Evolutionary conservation across 2,113 vertebrate genomes (phyloP), one percentile per base, ranked within the genome.

Genomic region (Rattus norvegicus): DNA sequence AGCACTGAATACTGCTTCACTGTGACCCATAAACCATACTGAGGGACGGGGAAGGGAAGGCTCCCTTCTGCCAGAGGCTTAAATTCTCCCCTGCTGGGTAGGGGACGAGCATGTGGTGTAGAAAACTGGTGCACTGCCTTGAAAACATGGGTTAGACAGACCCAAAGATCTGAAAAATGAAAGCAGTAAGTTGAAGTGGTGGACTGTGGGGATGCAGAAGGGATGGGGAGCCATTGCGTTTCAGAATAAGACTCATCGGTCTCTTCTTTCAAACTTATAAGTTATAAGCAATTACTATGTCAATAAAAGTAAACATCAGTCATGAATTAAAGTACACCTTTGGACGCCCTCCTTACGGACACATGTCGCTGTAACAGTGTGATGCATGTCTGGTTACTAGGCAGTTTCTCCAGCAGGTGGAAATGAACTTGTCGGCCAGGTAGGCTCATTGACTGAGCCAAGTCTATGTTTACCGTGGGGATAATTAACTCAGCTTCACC

Each of bases 401-500:
- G 56, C 92, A 65, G 52, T 69, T 70, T 92, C 39, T 96, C 56
- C 26, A 77, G 91, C 63, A 19, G 75, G 63, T 87, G 69, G 26
- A 72, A 22, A 79, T 69, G 20, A 90, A 69, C 59, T 89, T 85
- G 77, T 59, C 17, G 39, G 75, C 52, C 83, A 92, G 76, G 86
- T n/a, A 92, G 76, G 86, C 43, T 95, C 77, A 80, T 92, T 96
- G 87, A 17, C 95, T 94, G 93, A 96, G 91, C 33, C 73, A 88
- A 84, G 89, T 95, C 89, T n/a, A 36, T 95, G 72, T 83, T 95
- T 97, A 80, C 43, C 76, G 84, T 33, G 8, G 33, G 87, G 95
- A 86, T 95, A 92, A 79, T 98, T 96, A 97, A 81, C 52, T 97
- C 65, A 56, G 90, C 67, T 72, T 95, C 92, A 33, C 61, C 81